Evolutionary conservation across 92 coral and sea anemone genomes (phyloP), one percentile per base, ranked within the genome.

Genomic region (Palythoa heliodiscus): DNA sequence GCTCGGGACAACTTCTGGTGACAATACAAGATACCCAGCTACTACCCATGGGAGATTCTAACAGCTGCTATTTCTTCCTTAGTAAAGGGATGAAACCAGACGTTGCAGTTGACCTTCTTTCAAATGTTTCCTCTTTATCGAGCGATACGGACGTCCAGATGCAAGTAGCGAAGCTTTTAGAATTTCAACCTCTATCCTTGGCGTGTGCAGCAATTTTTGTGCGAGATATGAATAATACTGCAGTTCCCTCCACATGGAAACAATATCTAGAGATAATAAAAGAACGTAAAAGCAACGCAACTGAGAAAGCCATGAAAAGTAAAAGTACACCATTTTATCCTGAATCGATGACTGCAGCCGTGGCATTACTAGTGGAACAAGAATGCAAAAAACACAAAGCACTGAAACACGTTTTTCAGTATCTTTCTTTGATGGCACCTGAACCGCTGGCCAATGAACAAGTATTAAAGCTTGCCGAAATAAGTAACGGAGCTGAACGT

Each of bases 131-230:
- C 10, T 63, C 83, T 52, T 83, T 67, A 70, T 13, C 89, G 9
- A 39, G 77, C 61, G 84, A 84, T 23, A 76, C 24, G 47, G 70
- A 83, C 52, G 64, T 84, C 22, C 73, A 84, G 63, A 22, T 60
- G 16, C 70, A 84, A 15, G 87, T 88, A 48, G 93, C 91, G 29
- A 52, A 87, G 38, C 43, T 40, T 37, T 72, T 90, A 43, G 93
- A 87, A 35, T 86, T 77, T 43, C 93, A 88, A 54, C 93, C 91
- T 61, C 75, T 90, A 17, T 88, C 93, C 17, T 38, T 91, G 73
- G 93, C 87, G 7, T 85, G 89, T 17, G 93, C 89, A 24, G 93
- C 89, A 24, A 74, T 81, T 39, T 88, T 88, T 77, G 9, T 83
- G 35, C 71, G 57, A 17, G 52, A 50, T 35, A 76, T 73, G 77